A percentile compares a stretch with the other conserved stretches of the same genome.
These are phyloP conservation scores for Bruchidius siliquastri DNA, from an alignment of 2,888 invertebrate species.

Conservation along the genomic window DNA sequence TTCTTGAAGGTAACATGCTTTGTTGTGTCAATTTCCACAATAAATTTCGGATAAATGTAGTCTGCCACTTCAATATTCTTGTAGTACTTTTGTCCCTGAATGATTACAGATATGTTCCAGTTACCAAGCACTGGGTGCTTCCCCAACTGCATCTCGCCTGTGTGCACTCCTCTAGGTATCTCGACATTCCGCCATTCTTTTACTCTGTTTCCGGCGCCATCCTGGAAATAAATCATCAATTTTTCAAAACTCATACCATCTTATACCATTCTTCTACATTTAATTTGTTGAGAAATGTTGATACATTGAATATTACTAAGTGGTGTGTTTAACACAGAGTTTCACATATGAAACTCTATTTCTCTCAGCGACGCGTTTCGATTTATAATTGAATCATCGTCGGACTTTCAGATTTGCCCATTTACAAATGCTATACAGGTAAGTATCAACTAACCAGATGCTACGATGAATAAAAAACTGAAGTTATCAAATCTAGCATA, in stretches of 20 bases:
- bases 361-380: too few relatives aligned
- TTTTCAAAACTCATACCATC: not conserved
- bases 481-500: too few relatives aligned
- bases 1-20: constrained; percentile 79
- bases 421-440: too few relatives aligned
- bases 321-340: too few relatives aligned
- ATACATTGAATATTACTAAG: too few relatives aligned
- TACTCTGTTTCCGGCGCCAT: constrained; percentile 72
- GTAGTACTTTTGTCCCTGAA: constrained; percentile 54
- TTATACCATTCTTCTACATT: too few relatives aligned
- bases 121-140: constrained; percentile 79
- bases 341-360: too few relatives aligned
- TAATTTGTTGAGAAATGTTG: too few relatives aligned
- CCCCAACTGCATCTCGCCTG: constrained; percentile 71
- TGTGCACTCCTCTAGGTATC: constrained; percentile 69
- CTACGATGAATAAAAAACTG: too few relatives aligned
- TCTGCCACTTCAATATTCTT: constrained; percentile 80
- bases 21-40: constrained; percentile 78
- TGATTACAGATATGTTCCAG: constrained; percentile 74
- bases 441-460: too few relatives aligned
- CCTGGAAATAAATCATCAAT: constrained; percentile 47
- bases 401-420: too few relatives aligned
- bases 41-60: constrained; percentile 90
- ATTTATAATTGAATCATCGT: too few relatives aligned
- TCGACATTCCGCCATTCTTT: constrained; percentile 71